Evolutionary conservation across 53 echinoderm and acorn worm species (phyloP), one percentile per base, ranked within the genome.

Genomic region (Crossaster papposus): DNA sequence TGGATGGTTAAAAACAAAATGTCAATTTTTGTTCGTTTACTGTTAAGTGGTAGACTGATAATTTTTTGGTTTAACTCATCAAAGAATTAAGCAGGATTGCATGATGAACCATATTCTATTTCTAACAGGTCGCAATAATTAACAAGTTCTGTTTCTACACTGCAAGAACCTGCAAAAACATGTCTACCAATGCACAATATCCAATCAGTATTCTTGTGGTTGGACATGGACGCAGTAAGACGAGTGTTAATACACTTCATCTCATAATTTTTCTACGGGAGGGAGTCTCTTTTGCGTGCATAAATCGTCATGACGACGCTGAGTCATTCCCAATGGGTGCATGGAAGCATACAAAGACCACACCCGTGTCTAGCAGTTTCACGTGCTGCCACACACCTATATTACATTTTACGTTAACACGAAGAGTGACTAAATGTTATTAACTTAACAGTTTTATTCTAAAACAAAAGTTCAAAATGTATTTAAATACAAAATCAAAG

Each of bases 251-350:
- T 79, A 52, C 54, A 30, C 55, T 38, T 83, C 52, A 85, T 74
- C 85, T 72, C 74, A 54, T 26, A 55, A 74, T 85, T 37, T 85
- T 36, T 85, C 35, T 74, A 54, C 36, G 36, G 85, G 73, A 51
- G 51, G 26, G 87, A 58, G 58, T 17, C 35, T 55, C 24, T 44
- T 44, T 44, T 87, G 87, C 87, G 72, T 87, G 87, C 76, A 87
- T 87, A 87, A 87, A 87, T 87, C 63, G 37, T 37, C 77, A 87
- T 87, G 87, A 63, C 58, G 58, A 87, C 87, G 38, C 77, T 87
- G 87, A 87, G 36, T 87, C 87, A 87, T 30, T 4, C 72, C 14
- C 65, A 22, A 58, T 87, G 10, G 37, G 14, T 76, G 77, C 13
- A 58, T 54, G 72, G 62, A 77, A 76, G 76, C 77, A 28, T 87